phyloP scores from a whole-genome alignment of 2,888 invertebrate genomes.

The Drosophila pegasa region DNA sequence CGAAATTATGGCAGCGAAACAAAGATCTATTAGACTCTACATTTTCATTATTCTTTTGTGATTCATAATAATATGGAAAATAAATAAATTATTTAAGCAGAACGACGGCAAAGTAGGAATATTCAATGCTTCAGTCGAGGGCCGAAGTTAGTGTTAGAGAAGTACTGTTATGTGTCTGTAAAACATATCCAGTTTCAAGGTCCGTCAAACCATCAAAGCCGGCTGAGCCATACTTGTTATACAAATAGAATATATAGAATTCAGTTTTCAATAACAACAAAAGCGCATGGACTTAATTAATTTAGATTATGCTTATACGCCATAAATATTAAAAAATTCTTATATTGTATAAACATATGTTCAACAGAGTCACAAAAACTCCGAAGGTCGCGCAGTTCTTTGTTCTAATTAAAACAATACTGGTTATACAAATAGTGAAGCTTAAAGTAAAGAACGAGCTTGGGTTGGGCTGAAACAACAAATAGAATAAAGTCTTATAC shows the following conservation, averaged over 20 bases:
- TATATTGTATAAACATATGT: background rate
- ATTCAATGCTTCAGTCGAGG: background rate
- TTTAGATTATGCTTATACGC: background rate
- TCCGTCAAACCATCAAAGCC: background rate
- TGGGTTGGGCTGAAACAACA: too few species aligned
- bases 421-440: background rate
- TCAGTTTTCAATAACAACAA: background rate
- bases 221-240: background rate
- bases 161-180: conserved; percentile 1
- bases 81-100: background rate
- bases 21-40: background rate
- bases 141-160: background rate
- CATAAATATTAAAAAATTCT: background rate
- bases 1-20: background rate
- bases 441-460: background rate
- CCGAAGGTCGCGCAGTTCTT: background rate
- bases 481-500: too few species aligned
- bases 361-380: background rate
- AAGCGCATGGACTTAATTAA: background rate
- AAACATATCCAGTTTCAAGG: background rate
- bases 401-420: background rate
- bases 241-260: background rate
- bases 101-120: background rate
- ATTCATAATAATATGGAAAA: background rate
- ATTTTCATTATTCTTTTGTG: conserved; percentile 7